Percentiles rank a stretch among this genome's conserved stretches.
Conservation (phyloP, 2,113 vertebrate species). For the Phrynosoma blainvillii region DNA sequence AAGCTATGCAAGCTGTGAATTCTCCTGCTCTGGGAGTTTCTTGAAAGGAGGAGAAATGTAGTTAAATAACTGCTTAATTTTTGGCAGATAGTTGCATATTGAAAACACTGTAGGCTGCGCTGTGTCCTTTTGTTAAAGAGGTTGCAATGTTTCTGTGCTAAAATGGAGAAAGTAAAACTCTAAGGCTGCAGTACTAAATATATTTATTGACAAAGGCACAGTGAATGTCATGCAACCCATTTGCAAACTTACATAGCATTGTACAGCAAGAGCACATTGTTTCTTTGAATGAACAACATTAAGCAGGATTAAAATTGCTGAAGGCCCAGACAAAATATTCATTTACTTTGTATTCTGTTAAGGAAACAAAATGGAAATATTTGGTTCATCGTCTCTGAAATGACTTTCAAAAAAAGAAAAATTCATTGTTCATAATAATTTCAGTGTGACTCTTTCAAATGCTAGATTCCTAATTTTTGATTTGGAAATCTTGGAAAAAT, state of each 20-base stretch:
- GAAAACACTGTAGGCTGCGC: slow-evolving; percentile 24
- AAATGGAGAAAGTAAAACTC: slow-evolving; percentile 39
- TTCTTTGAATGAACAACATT: slow-evolving; percentile 54
- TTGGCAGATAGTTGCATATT: slow-evolving; percentile 46
- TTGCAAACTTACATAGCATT: not conserved
- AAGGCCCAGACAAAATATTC: slow-evolving; percentile 71
- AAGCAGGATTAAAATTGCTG: slow-evolving; percentile 63
- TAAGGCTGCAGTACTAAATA: not conserved
- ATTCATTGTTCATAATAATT: slow-evolving; percentile 74
- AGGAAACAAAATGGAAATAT: slow-evolving; percentile 72
- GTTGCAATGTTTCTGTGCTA: slow-evolving; percentile 43
- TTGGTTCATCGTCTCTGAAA: slow-evolving; percentile 74
- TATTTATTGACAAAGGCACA: not conserved
- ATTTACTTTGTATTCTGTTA: slow-evolving; percentile 68
- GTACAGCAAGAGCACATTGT: slow-evolving; percentile 19
- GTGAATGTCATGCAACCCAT: not conserved
- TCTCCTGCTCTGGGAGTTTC: slow-evolving; percentile 59
- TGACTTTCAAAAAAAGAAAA: slow-evolving; percentile 77
- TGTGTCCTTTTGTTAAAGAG: slow-evolving; percentile 40
- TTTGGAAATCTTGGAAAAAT: slow-evolving; percentile 75
- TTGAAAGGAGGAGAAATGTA: slow-evolving; percentile 54
- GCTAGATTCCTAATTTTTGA: slow-evolving; percentile 77
- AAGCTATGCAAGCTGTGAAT: slow-evolving; percentile 70
- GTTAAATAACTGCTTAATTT: slow-evolving; percentile 53
- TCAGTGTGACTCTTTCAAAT: slow-evolving; percentile 76